phyloP scores from a whole-genome alignment of 2,888 invertebrate species.

The Rhagonycha lutea region DNA sequence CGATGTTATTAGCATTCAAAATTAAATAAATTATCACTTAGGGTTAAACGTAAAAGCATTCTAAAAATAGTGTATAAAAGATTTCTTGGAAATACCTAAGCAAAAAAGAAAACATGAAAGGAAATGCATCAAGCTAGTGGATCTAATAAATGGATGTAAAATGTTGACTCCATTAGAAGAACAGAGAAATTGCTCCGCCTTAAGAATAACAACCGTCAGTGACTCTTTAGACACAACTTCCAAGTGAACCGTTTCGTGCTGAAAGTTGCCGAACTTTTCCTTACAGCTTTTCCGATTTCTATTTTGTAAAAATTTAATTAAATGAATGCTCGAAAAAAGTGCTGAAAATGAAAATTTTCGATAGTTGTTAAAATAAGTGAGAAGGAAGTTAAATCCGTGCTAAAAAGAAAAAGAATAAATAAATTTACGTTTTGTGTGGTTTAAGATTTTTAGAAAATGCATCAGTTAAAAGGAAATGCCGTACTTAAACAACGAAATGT shows the following conservation, averaged over 20 bases:
- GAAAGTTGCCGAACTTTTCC: neutral
- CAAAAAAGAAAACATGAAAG: constrained; percentile 15
- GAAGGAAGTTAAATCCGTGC: neutral
- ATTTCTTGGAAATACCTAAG: neutral
- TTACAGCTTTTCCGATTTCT: neutral
- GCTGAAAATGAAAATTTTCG: neutral
- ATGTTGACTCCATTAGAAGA: constrained; percentile 33
- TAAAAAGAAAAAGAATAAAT: neutral
- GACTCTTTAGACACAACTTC: constrained; percentile 19
- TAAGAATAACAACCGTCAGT: constrained; percentile 23
- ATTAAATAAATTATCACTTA: too few relatives aligned
- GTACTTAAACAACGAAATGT: constrained; percentile 42
- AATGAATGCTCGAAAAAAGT: neutral
- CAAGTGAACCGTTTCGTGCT: constrained; percentile 21
- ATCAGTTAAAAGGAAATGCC: constrained; percentile 41
- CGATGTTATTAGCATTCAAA: too few relatives aligned
- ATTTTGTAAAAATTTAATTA: neutral
- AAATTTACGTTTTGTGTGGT: neutral
- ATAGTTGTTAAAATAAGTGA: neutral
- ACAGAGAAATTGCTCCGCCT: constrained; percentile 26
- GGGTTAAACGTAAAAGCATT: neutral
- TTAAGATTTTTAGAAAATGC: constrained; percentile 14
- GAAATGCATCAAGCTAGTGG: constrained; percentile 25
- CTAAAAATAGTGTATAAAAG: neutral
- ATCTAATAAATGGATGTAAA: constrained; percentile 31